Evolutionary conservation across 1,140 invertebrate genomes (phyloP).

Genomic region (Elysia chlorotica): DNA sequence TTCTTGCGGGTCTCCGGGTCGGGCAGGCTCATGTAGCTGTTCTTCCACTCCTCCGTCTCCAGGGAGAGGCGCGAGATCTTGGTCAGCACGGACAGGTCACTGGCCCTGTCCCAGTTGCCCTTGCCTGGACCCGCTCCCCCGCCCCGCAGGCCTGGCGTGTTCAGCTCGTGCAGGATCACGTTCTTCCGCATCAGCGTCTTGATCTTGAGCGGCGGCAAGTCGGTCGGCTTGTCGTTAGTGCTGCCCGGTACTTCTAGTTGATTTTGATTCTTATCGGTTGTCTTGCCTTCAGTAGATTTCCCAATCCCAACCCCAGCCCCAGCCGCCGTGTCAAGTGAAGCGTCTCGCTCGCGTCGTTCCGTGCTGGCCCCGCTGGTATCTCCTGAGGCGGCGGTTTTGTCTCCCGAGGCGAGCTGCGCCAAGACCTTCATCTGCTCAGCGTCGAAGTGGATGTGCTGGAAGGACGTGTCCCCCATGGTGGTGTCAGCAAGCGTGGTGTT

Average conservation of each 20-base stretch:
- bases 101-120: not conserved
- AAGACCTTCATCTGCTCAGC: no score
- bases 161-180: not conserved
- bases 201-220: not conserved
- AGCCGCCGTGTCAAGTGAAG: no score
- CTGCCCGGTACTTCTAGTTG: no score
- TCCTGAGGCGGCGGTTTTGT: no score
- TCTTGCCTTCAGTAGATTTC: no score
- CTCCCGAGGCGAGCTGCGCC: no score
- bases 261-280: no score
- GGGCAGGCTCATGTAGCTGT: not conserved
- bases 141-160: not conserved
- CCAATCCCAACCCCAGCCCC: no score
- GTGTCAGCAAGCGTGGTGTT: not conserved
- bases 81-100: not conserved
- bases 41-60: not conserved
- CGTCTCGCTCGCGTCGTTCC: no score
- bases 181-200: not conserved
- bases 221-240: no score
- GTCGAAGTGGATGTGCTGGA: not conserved
- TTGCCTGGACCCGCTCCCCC: not conserved
- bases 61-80: not conserved
- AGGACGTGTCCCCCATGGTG: not conserved
- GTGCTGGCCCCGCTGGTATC: no score
- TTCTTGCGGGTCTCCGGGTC: not conserved